These are phyloP conservation scores for Stratiomys singularior DNA, from an alignment of 2,888 invertebrate species.

Conservation along the genomic window DNA sequence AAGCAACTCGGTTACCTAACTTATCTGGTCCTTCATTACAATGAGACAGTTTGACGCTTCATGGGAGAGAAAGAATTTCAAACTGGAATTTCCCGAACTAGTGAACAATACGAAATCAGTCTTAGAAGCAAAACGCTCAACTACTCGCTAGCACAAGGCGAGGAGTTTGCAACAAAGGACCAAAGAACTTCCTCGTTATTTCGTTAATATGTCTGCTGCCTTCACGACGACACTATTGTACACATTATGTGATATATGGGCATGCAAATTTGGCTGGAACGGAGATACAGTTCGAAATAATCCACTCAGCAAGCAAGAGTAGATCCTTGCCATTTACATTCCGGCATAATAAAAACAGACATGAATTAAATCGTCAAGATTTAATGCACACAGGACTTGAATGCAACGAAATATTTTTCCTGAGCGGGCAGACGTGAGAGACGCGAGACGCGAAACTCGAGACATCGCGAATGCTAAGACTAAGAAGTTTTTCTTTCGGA, in stretches of 20 bases:
- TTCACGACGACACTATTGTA: slow-evolving; percentile 30
- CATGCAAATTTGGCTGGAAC: slow-evolving; percentile 43
- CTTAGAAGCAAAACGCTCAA: no score
- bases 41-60: no score
- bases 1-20: no score
- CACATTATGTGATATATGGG: slow-evolving; percentile 34
- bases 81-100: no score
- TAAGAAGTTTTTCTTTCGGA: slow-evolving; percentile 24
- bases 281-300: slow-evolving; percentile 38
- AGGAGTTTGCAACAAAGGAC: slow-evolving; percentile 32
- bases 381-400: slow-evolving; percentile 37
- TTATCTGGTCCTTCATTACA: no score
- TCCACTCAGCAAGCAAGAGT: slow-evolving; percentile 35
- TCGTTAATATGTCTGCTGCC: slow-evolving; percentile 44
- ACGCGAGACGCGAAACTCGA: not conserved
- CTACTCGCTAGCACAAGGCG: not conserved
- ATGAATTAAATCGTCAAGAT: slow-evolving; percentile 46
- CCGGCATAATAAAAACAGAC: slow-evolving; percentile 43
- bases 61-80: no score
- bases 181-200: slow-evolving; percentile 34
- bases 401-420: slow-evolving; percentile 35
- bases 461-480: not conserved
- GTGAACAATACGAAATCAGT: no score
- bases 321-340: slow-evolving; percentile 41
- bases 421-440: not conserved